phyloP scores from a whole-genome alignment of 2,888 invertebrate species.

The Flexamia atlantica region DNA sequence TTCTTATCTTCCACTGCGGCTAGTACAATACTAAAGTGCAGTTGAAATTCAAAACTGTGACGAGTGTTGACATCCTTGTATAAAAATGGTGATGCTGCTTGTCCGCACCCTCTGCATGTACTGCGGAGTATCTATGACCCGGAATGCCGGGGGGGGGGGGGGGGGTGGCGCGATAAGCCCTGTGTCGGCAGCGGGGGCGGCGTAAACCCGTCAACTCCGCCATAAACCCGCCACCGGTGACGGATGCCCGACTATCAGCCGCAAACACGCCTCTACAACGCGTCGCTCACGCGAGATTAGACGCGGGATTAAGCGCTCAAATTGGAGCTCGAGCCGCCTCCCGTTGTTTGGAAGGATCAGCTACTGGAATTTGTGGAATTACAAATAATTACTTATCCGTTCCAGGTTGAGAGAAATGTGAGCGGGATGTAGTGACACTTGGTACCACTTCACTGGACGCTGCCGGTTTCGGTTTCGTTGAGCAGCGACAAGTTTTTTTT shows the following conservation, averaged over 20 bases:
- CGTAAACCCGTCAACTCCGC: neutral
- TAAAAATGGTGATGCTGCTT: no score
- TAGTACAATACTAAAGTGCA: no score
- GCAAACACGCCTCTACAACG: neutral
- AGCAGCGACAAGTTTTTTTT: no score
- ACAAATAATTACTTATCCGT: neutral
- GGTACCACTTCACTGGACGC: no score
- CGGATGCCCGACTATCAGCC: slow-evolving; percentile 35
- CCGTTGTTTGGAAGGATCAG: neutral
- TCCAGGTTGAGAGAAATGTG: neutral
- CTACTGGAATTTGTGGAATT: slow-evolving; percentile 36
- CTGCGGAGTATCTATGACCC: no score
- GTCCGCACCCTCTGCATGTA: no score
- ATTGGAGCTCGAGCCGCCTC: neutral
- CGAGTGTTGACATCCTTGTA: no score
- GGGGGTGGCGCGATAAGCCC: slow-evolving; percentile 15
- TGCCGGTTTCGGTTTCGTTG: no score
- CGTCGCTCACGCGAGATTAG: neutral
- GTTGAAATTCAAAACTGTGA: no score
- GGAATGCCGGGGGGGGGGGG: no score
- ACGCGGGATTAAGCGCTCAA: neutral
- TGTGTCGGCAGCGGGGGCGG: slow-evolving; percentile 14
- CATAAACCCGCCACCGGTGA: slow-evolving; percentile 37
- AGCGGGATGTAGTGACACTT: neutral
- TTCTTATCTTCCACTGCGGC: no score